Conservation (phyloP, 2,888 invertebrate species). For the Crossocerus cetratus region DNA sequence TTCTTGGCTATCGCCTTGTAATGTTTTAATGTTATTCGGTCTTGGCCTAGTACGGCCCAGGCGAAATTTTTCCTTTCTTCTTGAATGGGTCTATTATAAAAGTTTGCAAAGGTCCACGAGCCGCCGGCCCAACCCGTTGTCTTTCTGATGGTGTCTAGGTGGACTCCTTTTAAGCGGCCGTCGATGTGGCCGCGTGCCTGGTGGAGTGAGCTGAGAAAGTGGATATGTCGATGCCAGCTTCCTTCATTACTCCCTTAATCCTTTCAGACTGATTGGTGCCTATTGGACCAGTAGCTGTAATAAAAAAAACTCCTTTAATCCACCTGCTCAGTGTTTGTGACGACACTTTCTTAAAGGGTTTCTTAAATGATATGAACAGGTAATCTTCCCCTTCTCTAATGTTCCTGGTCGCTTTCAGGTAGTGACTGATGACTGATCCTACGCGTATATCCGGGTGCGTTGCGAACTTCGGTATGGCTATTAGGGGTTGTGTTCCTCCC, state of each 20-base stretch:
- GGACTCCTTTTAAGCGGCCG: background rate
- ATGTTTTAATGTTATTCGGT: too few relatives aligned
- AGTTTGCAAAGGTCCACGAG: background rate
- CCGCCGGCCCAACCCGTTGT: background rate
- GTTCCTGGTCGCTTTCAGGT: conserved; percentile 22
- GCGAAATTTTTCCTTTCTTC: background rate
- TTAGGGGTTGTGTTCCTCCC: conserved; percentile 24
- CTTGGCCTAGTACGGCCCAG: background rate
- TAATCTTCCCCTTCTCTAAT: conserved; percentile 18
- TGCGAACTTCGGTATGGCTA: conserved; percentile 25
- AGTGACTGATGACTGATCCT: conserved; percentile 26
- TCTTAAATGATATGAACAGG: conserved; percentile 28
- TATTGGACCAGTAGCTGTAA: too few relatives aligned
- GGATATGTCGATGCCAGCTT: too few relatives aligned
- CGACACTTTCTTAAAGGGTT: conserved; percentile 31
- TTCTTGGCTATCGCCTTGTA: too few relatives aligned
- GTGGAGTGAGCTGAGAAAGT: too few relatives aligned
- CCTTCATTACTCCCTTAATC: background rate
- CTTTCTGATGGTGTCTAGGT: background rate
- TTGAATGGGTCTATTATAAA: background rate
- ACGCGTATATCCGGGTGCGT: conserved; percentile 39
- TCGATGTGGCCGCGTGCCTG: too few relatives aligned
- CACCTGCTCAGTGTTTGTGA: conserved; percentile 21
- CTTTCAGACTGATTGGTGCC: too few relatives aligned
- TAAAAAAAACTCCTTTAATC: too few relatives aligned